Evolutionary conservation across 92 coral and sea anemone genomes (phyloP).

Genomic region (Porites rus): DNA sequence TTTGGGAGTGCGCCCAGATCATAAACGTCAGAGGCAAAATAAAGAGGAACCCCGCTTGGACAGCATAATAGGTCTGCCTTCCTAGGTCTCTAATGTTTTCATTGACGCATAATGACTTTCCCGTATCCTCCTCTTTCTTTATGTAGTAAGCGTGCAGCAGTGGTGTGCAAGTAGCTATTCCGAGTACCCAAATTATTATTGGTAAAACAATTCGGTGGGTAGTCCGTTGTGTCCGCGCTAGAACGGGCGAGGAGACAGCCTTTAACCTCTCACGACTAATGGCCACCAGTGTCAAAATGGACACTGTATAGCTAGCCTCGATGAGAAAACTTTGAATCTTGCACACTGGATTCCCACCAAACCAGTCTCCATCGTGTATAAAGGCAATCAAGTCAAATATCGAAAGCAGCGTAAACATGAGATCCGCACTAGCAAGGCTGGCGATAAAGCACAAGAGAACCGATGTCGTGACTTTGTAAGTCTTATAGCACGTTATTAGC

Average conservation of each 20-base stretch:
- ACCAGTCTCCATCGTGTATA: constrained; percentile 68
- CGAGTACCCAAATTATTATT: constrained; percentile 69
- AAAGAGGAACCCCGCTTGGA: constrained; percentile 82
- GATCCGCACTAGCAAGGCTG: constrained; percentile 80
- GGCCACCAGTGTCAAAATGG: constrained; percentile 76
- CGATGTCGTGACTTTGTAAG: constrained; percentile 62
- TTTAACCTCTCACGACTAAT: constrained; percentile 80
- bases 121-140: constrained; percentile 35
- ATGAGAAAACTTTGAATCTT: constrained; percentile 83
- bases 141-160: constrained; percentile 83
- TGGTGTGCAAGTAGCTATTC: constrained; percentile 73
- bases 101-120: constrained; percentile 73
- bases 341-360: constrained; percentile 73
- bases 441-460: constrained; percentile 82
- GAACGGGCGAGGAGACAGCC: constrained; percentile 79
- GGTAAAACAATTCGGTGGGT: constrained; percentile 51
- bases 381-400: constrained; percentile 77
- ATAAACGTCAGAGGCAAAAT: constrained; percentile 72
- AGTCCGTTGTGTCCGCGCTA: constrained; percentile 70
- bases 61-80: constrained; percentile 84
- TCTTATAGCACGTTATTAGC: constrained; percentile 81
- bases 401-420: constrained; percentile 79
- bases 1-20: constrained; percentile 77
- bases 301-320: constrained; percentile 82
- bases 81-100: constrained; percentile 76